These are phyloP conservation scores for Prunella himalayana DNA, from an alignment of 2,113 vertebrate genomes.

Conservation along the genomic window DNA sequence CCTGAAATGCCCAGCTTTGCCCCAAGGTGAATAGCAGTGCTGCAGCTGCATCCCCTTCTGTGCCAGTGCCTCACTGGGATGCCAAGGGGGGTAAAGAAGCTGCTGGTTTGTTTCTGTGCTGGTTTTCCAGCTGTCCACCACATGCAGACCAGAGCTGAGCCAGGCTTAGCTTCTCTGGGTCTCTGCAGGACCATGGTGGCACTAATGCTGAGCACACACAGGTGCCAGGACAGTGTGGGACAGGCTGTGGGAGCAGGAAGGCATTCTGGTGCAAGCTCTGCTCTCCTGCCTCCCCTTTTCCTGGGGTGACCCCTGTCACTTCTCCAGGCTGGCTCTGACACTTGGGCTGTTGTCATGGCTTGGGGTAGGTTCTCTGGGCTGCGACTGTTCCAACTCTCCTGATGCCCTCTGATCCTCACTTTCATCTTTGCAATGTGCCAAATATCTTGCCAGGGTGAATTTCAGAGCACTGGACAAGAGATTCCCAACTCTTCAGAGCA, in stretches of 20 bases:
- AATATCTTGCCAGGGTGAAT: background rate
- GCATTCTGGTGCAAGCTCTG: background rate
- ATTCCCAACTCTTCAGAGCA: background rate
- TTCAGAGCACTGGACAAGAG: background rate
- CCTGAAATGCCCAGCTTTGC: background rate
- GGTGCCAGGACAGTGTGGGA: fast-evolving
- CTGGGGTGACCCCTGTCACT: background rate
- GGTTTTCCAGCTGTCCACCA: background rate
- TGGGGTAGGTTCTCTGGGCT: background rate
- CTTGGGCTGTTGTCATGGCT: background rate
- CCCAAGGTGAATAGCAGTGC: background rate
- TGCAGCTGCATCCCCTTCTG: background rate
- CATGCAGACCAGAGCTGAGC: background rate
- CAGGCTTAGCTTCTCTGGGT: background rate
- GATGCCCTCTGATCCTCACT: background rate
- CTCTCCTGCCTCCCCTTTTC: background rate
- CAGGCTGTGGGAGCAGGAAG: background rate
- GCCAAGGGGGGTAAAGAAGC: background rate
- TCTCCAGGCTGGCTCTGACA: background rate
- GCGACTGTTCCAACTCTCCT: background rate
- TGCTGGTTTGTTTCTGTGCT: background rate
- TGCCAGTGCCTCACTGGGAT: fast-evolving
- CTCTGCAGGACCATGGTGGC: background rate
- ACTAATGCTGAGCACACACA: background rate
- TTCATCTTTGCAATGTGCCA: fast-evolving